A percentile compares a stretch with the other conserved stretches of the same genome.
Conservation (phyloP, 2,797 vertebrate species). For the Lophius americanus region DNA sequence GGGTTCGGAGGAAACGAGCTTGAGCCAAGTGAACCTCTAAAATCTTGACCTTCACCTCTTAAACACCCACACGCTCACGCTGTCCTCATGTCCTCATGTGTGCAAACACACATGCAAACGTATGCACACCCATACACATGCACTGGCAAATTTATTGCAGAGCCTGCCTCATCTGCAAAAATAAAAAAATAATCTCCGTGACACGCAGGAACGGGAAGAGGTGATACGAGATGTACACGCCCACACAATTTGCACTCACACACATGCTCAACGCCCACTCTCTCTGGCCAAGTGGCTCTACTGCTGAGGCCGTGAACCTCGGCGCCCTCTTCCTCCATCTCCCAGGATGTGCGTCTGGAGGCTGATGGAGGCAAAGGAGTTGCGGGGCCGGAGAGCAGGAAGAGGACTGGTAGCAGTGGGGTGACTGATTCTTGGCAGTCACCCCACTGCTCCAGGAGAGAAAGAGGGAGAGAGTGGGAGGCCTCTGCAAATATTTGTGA, state of each 20-base stretch:
- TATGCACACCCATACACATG: constrained; percentile 3
- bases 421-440: constrained; percentile 69
- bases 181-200: constrained; percentile 18
- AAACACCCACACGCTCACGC: constrained; percentile 55
- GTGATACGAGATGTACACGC: constrained; percentile 23
- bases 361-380: constrained; percentile 48
- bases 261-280: constrained; percentile 17
- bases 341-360: constrained; percentile 69
- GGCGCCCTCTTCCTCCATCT: constrained; percentile 34
- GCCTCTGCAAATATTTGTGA: constrained; percentile 68
- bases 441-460: constrained; percentile 54
- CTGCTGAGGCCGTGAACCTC: constrained; percentile 66
- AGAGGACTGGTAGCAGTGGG: constrained; percentile 71
- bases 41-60: constrained; percentile 71
- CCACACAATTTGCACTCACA: constrained; percentile 15
- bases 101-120: constrained; percentile 7
- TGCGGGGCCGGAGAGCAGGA: constrained; percentile 58
- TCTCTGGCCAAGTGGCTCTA: constrained; percentile 59
- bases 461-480: constrained; percentile 45
- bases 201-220: constrained; percentile 29
- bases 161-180: constrained; percentile 25
- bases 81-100: too few relatives aligned
- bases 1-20: constrained; percentile 52
- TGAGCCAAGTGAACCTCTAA: constrained; percentile 74
- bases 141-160: constrained; percentile 29